Conservation (phyloP, 2,113 vertebrate genomes). For the Microtus montanus region DNA sequence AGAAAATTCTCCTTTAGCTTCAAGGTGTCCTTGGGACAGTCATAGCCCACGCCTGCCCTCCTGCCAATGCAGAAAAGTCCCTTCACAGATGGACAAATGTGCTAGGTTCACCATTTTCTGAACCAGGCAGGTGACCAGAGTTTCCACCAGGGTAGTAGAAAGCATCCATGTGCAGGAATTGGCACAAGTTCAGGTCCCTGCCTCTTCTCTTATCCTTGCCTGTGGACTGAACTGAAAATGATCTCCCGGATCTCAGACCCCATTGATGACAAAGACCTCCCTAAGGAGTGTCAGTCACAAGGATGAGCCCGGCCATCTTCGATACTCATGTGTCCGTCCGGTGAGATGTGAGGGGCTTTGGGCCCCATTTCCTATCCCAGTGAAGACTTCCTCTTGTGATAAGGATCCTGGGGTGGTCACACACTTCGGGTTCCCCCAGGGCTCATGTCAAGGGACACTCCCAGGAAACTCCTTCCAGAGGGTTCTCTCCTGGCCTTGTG, state of each 20-base stretch:
- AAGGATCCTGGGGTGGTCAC: background rate
- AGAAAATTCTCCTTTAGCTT: background rate
- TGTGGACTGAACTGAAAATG: background rate
- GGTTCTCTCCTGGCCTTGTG: conserved; percentile 14
- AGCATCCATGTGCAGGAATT: background rate
- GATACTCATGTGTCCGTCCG: background rate
- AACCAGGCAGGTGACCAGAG: background rate
- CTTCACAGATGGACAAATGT: background rate
- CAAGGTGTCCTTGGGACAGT: background rate
- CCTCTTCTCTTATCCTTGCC: background rate
- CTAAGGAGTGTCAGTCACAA: background rate
- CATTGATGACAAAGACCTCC: background rate
- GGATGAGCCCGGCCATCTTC: background rate
- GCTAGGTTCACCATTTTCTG: background rate
- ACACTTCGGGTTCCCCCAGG: background rate
- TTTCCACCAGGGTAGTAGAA: background rate
- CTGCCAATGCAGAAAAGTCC: background rate
- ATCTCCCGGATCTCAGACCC: background rate
- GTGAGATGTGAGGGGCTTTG: background rate
- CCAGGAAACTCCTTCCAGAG: conserved; percentile 54
- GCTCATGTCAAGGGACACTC: background rate
- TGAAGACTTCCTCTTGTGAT: conserved; percentile 45
- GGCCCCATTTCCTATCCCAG: background rate
- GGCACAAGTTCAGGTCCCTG: background rate
- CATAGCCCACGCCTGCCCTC: background rate